Evolutionary conservation across 2,113 vertebrate genomes (phyloP), one percentile per base, ranked within the genome.

Genomic region (Gambusia affinis): DNA sequence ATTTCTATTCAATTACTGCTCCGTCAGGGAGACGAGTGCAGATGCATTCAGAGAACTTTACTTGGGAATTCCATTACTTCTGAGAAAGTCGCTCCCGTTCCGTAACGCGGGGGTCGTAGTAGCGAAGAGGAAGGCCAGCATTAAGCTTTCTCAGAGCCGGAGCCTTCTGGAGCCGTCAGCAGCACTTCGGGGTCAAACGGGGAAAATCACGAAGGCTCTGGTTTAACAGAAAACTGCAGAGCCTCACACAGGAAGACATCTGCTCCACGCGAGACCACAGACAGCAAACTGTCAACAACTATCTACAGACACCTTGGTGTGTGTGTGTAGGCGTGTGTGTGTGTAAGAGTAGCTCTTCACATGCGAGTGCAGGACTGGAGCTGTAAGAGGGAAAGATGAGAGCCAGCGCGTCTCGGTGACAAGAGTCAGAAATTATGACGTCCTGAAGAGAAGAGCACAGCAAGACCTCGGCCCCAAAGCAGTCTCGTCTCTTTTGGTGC

Each of bases 261-360:
- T 91, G 88, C 84, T 91, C 8, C 80, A 73, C 30, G 82, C 19
- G 39, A 82, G 78, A 89, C 92, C 87, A 85, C 86, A 90, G 84
- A 87, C 88, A 91, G 85, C 82, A 91, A 92, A 92, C 90, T 92
- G 89, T 89, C 87, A 91, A 90, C 84, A 86, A 87, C 88, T 74
- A 82, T 72, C 83, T 85, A 4, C 79, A 8, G n/a, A 70, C 75
- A 22, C 67, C 72, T 65, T 24, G 27, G 27, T 60, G 33, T 39
- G 17, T 19, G 5, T 44, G 39, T 62, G 60, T 64, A 35, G 44
- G 33, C 44, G 11, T 51, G 22, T 66, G 22, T 61, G 54, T 60
- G 69, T 61, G 44, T 35, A 47, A 3, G 15, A 66, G 64, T 51
- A 62, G 42, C 62, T n/a, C 47, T 57, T 39, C 68, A 67, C 61